Evolutionary conservation across 2,888 invertebrate species (phyloP).

Genomic region (Phaedon cochleariae): DNA sequence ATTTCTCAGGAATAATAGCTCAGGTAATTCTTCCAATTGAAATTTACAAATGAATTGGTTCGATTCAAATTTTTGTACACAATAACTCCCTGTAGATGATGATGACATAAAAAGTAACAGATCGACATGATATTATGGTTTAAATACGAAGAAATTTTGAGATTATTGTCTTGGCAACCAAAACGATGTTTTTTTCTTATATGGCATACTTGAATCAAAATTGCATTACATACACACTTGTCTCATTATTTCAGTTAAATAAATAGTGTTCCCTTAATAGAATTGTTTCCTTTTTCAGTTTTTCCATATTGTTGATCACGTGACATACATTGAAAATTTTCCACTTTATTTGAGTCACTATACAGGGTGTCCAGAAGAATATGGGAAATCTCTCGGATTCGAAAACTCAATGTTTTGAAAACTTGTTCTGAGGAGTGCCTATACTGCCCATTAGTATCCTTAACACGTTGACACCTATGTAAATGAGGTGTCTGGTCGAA

Average conservation of each 20-base stretch:
- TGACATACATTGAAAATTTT: too few species aligned
- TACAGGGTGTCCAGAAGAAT: too few species aligned
- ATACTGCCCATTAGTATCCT: too few species aligned
- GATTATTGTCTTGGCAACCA: constrained; percentile 32
- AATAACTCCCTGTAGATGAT: constrained; percentile 47
- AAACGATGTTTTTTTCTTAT: constrained; percentile 26
- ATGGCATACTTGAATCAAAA: constrained; percentile 59
- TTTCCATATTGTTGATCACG: too few species aligned
- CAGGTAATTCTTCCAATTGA: constrained; percentile 52
- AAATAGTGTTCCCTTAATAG: constrained; percentile 63
- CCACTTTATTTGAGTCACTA: too few species aligned
- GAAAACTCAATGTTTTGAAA: too few species aligned
- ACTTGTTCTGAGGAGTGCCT: too few species aligned
- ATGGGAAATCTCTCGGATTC: too few species aligned
- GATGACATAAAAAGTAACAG: constrained; percentile 41
- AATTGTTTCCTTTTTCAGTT: constrained; percentile 31
- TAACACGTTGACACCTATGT: too few species aligned
- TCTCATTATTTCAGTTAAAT: constrained; percentile 62
- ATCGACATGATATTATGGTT: constrained; percentile 38
- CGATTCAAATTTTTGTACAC: constrained; percentile 37
- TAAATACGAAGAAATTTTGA: constrained; percentile 15
- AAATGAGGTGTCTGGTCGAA: too few species aligned
- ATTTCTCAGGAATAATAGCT: constrained; percentile 62
- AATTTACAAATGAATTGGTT: constrained; percentile 39
- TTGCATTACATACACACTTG: constrained; percentile 54